These are phyloP conservation scores for Dorcus hopei DNA, from an alignment of 2,888 invertebrate species.

Conservation along the genomic window DNA sequence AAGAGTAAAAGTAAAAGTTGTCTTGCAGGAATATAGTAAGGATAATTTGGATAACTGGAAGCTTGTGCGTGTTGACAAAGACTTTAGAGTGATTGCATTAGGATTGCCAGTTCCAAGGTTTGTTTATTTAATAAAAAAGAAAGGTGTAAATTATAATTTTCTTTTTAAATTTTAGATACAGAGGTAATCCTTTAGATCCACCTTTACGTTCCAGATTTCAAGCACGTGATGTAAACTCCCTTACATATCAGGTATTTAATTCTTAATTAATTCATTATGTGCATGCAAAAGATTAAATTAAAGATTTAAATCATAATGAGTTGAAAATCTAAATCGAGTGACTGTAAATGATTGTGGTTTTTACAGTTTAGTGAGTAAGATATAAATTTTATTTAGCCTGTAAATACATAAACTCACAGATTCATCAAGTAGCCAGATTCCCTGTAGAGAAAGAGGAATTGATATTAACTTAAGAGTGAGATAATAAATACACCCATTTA, in stretches of 20 bases:
- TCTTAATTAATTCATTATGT: too few relatives aligned
- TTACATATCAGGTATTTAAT: constrained; percentile 61
- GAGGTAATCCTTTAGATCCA: constrained; percentile 93
- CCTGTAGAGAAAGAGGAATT: too few relatives aligned
- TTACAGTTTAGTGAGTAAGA: too few relatives aligned
- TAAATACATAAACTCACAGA: too few relatives aligned
- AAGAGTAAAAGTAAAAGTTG: constrained; percentile 8
- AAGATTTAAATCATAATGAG: too few relatives aligned
- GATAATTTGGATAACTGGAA: constrained; percentile 82
- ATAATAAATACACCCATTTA: too few relatives aligned
- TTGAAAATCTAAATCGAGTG: too few relatives aligned
- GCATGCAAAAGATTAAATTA: too few relatives aligned
- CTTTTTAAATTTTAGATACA: constrained; percentile 55
- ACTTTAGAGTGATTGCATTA: constrained; percentile 90
- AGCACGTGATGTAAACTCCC: constrained; percentile 74
- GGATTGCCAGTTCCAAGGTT: constrained; percentile 79
- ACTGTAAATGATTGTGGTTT: too few relatives aligned
- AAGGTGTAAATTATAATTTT: constrained; percentile 1
- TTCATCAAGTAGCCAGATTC: too few relatives aligned
- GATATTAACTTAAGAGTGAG: too few relatives aligned
- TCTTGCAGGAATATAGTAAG: constrained; percentile 68
- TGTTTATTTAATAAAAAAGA: neutral
- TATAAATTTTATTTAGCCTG: too few relatives aligned
- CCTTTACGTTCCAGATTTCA: constrained; percentile 94
- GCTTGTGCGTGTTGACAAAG: constrained; percentile 86